A percentile compares a stretch with the other conserved stretches of the same genome.
Evolutionary conservation across 2,888 invertebrate genomes (phyloP).

Genomic region (Philaethria dido): DNA sequence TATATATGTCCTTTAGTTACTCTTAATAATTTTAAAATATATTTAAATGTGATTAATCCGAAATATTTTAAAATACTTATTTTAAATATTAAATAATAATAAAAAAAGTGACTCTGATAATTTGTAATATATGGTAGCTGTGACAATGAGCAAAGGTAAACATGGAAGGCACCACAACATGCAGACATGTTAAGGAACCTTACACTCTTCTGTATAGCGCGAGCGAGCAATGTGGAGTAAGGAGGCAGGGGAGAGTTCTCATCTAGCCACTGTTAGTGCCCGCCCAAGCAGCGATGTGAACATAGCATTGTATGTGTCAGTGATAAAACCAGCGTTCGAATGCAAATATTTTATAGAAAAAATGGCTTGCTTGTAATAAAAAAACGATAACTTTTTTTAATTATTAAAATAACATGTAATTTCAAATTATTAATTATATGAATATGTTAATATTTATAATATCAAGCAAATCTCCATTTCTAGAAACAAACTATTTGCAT

Average conservation of each 20-base stretch:
- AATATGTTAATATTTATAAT: background rate
- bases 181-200: conserved; percentile 75
- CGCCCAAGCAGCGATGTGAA: conserved; percentile 65
- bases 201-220: conserved; percentile 88
- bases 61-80: too few relatives aligned
- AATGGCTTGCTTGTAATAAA: background rate
- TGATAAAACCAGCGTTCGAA: conserved; percentile 34
- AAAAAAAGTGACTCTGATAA: background rate
- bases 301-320: conserved; percentile 63
- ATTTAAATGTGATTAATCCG: too few relatives aligned
- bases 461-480: background rate
- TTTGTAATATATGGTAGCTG: conserved; percentile 1
- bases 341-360: background rate
- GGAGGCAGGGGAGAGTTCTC: conserved; percentile 88
- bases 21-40: background rate
- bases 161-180: conserved; percentile 49
- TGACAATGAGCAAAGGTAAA: conserved; percentile 16
- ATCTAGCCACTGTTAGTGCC: conserved; percentile 88
- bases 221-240: conserved; percentile 87
- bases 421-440: background rate
- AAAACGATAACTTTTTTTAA: background rate
- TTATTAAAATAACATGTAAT: too few relatives aligned
- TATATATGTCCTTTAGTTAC: background rate
- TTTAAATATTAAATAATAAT: too few relatives aligned
- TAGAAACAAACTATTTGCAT: conserved; percentile 5